Conservation (phyloP, 1,140 invertebrate species). For the Thereuonema tuberculata region DNA sequence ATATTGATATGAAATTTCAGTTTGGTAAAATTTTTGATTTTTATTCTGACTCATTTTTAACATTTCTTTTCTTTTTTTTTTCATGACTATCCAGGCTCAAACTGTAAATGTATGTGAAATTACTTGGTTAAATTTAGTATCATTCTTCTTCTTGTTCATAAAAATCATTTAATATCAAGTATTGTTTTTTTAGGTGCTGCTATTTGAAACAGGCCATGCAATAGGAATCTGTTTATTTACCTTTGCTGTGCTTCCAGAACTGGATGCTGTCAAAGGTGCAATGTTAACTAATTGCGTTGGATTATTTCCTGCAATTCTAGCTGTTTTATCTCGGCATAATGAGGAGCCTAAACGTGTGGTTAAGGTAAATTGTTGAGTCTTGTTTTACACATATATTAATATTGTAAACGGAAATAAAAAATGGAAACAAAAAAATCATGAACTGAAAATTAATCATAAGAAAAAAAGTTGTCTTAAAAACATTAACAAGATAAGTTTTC, state of each 20-base stretch:
- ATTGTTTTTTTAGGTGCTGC: slow-evolving; percentile 23
- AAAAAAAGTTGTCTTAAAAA: too few species aligned
- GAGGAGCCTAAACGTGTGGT: slow-evolving; percentile 63
- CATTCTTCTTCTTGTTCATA: neutral
- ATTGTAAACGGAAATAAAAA: too few species aligned
- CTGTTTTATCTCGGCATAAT: slow-evolving; percentile 58
- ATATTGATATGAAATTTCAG: neutral
- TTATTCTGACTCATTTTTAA: neutral
- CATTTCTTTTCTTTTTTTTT: neutral
- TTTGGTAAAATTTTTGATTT: neutral
- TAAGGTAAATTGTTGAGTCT: too few species aligned
- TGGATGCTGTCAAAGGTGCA: slow-evolving; percentile 81
- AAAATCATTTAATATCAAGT: neutral
- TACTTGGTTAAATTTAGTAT: slow-evolving; percentile 35
- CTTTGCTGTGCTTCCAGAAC: slow-evolving; percentile 70
- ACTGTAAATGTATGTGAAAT: slow-evolving; percentile 39
- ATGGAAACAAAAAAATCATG: too few species aligned
- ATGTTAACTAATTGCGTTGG: slow-evolving; percentile 90
- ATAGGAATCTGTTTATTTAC: slow-evolving; percentile 69
- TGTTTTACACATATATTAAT: too few species aligned
- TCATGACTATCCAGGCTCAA: neutral
- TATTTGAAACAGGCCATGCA: slow-evolving; percentile 74
- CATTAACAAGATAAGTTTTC: too few species aligned
- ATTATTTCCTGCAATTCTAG: slow-evolving; percentile 64
- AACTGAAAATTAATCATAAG: too few species aligned